Percentiles rank a stretch among this genome's conserved stretches.
These are phyloP conservation scores for Synanthedon vespiformis DNA, from an alignment of 2,888 invertebrate genomes.

Conservation along the genomic window DNA sequence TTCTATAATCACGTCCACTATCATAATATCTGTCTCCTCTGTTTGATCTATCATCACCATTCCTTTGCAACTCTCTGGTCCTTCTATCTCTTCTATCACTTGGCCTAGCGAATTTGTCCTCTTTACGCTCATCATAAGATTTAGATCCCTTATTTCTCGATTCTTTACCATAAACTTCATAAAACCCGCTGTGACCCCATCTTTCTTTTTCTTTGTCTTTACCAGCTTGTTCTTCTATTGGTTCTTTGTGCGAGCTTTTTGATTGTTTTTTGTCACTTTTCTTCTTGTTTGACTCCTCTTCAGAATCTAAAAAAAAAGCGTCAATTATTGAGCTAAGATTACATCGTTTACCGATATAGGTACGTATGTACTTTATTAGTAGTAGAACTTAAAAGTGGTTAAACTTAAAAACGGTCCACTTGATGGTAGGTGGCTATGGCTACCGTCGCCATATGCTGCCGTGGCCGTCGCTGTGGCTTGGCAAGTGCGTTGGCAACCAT, in stretches of 20 bases:
- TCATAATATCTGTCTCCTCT: slow-evolving; percentile 10
- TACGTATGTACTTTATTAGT: no score
- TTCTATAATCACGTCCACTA: slow-evolving; percentile 8
- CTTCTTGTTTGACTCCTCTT: slow-evolving; percentile 30
- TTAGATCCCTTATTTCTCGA: slow-evolving; percentile 32
- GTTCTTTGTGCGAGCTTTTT: slow-evolving; percentile 15
- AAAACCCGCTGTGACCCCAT: slow-evolving; percentile 62
- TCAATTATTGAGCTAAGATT: no score
- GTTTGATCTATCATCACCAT: slow-evolving; percentile 8
- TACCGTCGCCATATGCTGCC: no score
- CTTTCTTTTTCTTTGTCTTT: slow-evolving; percentile 26
- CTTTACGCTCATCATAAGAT: slow-evolving; percentile 24
- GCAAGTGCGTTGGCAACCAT: no score
- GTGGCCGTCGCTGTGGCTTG: no score
- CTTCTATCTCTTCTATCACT: slow-evolving; percentile 15
- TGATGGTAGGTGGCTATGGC: no score
- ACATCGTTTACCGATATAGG: no score
- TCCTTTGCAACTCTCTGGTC: slow-evolving; percentile 10
- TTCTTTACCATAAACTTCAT: slow-evolving; percentile 52
- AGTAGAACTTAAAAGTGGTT: no score
- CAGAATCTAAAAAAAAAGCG: slow-evolving; percentile 27
- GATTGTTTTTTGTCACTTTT: slow-evolving; percentile 24
- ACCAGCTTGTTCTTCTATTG: slow-evolving; percentile 18
- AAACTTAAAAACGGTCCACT: no score
- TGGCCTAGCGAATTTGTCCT: slow-evolving; percentile 26